Conservation (phyloP, 1,140 invertebrate species). For the Cryptotermes secundus region DNA sequence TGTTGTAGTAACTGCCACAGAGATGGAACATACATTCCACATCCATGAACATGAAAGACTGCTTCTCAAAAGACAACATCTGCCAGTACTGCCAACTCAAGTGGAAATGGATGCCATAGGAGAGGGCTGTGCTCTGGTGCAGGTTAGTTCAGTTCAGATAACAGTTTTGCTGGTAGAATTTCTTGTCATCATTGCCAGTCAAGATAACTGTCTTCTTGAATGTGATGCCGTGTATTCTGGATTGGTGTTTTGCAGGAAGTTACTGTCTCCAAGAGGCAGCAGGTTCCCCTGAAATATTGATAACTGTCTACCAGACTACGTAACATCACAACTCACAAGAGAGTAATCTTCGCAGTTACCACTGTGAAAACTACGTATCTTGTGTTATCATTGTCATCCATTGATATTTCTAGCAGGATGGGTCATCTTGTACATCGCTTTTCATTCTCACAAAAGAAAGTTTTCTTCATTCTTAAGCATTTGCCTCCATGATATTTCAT, state of each 20-base stretch:
- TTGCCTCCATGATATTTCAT: too few species aligned
- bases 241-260: too few species aligned
- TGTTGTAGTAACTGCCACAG: constrained; percentile 46
- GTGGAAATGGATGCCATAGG: constrained; percentile 55
- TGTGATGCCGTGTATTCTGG: too few species aligned
- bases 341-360: neutral
- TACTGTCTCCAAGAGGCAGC: too few species aligned
- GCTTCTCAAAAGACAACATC: constrained; percentile 46
- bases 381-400: neutral
- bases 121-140: constrained; percentile 60
- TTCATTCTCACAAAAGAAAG: too few species aligned
- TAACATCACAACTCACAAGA: too few species aligned
- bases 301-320: too few species aligned
- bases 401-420: too few species aligned
- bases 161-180: neutral
- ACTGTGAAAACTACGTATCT: too few species aligned
- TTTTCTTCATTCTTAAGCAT: too few species aligned
- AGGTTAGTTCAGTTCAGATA: constrained; percentile 44
- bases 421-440: neutral
- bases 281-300: too few species aligned
- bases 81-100: constrained; percentile 51
- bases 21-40: constrained; percentile 45
- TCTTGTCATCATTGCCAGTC: neutral
- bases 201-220: neutral
- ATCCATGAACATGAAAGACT: constrained; percentile 51